Evolutionary conservation across 2,113 vertebrate genomes (phyloP).

Genomic region (Oenanthe melanoleuca): DNA sequence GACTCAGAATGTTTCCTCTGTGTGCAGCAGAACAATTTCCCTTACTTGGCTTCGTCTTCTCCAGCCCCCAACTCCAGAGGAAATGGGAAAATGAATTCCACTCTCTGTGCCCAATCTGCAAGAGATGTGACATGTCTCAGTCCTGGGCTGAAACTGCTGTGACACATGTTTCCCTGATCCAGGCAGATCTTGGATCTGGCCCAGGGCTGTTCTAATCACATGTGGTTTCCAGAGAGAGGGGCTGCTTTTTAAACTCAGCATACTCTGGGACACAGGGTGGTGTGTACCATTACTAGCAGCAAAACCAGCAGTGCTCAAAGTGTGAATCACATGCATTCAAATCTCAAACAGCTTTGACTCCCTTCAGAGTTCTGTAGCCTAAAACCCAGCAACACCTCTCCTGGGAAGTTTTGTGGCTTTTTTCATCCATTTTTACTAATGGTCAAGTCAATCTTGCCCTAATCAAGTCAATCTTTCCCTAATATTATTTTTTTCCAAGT

Average conservation of each 20-base stretch:
- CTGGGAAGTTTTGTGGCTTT: not conserved
- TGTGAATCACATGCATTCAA: conserved; percentile 16
- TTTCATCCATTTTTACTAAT: not conserved
- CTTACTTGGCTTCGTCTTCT: not conserved
- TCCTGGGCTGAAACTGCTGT: conserved; percentile 25
- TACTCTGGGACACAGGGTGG: not conserved
- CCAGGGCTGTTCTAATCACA: conserved; percentile 46
- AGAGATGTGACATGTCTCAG: conserved; percentile 28
- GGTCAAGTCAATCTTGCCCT: not conserved
- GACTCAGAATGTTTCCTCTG: not conserved
- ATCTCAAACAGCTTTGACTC: conserved; percentile 21
- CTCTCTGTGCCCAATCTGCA: not conserved
- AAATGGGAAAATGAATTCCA: conserved; percentile 48
- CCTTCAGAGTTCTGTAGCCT: not conserved
- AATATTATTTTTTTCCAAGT: not conserved
- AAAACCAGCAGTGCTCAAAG: conserved; percentile 12
- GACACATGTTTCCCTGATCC: conserved; percentile 34
- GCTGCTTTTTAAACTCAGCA: not conserved
- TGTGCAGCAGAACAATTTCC: not conserved
- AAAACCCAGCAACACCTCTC: not conserved
- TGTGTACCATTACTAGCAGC: not conserved
- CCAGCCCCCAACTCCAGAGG: not conserved
- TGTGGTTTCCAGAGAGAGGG: conserved; percentile 41
- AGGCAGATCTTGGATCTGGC: conserved; percentile 11
- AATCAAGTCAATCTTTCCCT: not conserved